Conservation (phyloP, 2,888 invertebrate genomes). For the Limnephilus lunatus region DNA sequence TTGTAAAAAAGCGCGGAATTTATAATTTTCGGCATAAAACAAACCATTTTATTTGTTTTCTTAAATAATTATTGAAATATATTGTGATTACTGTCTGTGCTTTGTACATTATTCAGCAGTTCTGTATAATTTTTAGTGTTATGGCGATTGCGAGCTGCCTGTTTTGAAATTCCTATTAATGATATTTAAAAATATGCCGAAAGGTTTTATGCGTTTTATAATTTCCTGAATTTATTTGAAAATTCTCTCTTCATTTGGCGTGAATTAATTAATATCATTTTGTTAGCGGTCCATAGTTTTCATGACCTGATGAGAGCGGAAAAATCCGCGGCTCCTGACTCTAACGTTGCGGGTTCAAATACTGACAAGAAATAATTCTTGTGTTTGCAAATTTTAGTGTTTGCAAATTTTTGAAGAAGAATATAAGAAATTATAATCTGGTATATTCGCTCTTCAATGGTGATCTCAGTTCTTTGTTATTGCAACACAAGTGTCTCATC, state of each 20-base stretch:
- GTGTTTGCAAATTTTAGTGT: too few species aligned
- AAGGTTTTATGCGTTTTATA: conserved; percentile 15
- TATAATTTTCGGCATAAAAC: background rate
- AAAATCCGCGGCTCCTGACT: background rate
- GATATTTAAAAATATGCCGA: conserved; percentile 13
- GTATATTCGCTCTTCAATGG: too few species aligned
- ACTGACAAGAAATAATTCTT: too few species aligned
- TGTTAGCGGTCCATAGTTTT: background rate
- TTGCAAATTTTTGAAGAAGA: too few species aligned
- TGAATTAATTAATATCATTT: background rate
- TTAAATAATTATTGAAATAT: conserved; percentile 11
- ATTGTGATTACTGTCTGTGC: conserved; percentile 16
- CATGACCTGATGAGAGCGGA: background rate
- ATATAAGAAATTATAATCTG: too few species aligned
- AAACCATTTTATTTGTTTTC: background rate
- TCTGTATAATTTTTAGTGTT: conserved; percentile 1
- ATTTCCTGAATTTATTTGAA: background rate
- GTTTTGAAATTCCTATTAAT: conserved; percentile 22
- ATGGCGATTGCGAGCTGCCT: background rate
- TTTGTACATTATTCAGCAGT: background rate
- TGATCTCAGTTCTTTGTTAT: too few species aligned
- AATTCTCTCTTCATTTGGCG: background rate
- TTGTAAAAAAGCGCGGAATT: background rate
- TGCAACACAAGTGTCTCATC: too few species aligned
- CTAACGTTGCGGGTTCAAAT: background rate